Base-by-base conservation (phyloP, 2,888 invertebrate genomes). In the Dicyrtomina minuta region DNA sequence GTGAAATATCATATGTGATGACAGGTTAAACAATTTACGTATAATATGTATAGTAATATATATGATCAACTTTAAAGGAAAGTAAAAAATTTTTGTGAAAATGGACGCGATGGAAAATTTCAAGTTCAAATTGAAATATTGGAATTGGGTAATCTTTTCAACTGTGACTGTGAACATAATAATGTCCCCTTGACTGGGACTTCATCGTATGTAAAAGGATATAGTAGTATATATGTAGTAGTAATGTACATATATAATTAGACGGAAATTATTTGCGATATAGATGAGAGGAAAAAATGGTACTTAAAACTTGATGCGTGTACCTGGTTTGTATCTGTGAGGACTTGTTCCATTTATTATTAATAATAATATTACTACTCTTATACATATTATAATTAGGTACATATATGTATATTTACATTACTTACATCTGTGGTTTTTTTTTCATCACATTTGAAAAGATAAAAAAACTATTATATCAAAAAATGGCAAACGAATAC, bases 291-390 rank as follows among this genome's bases (percentile, higher is more conserved):
- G 33, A 22, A 17, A 17, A 51, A 8, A 13, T 17, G 8, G 20
- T 51, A n/a, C 17, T 6, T 13, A n/a, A 17, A 51, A 26, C 15
- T 56, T 24, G 27, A 58, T 58, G 39, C 13, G 8, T 62, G 62
- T 62, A 62, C 62, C 62, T 62, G 62, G 61, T 22, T 27, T 62
- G 62, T 51, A 62, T 62, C 62, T 62, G 62, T 62, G 62, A 62
- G 62, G 62, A 46, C 49, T 60, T 10, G 3, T 53, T 33, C 33
- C 33, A 33, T 33, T 33, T 33, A 33, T 3, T 33, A 33, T 5
- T 33, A 33, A 33, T 33, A 33, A 8, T 33, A 33, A 33, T 33
- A 33, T 33, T 33, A 33, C n/a, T n/a, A n/a, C n/a, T n/a, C 24
- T 55, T 55, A 20, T 26, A 4, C 2, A 55, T 15, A 55, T 15